Percentiles rank a stretch among this genome's conserved stretches.
phyloP scores from a whole-genome alignment of 2,797 vertebrate genomes.

The Bufotes viridis region DNA sequence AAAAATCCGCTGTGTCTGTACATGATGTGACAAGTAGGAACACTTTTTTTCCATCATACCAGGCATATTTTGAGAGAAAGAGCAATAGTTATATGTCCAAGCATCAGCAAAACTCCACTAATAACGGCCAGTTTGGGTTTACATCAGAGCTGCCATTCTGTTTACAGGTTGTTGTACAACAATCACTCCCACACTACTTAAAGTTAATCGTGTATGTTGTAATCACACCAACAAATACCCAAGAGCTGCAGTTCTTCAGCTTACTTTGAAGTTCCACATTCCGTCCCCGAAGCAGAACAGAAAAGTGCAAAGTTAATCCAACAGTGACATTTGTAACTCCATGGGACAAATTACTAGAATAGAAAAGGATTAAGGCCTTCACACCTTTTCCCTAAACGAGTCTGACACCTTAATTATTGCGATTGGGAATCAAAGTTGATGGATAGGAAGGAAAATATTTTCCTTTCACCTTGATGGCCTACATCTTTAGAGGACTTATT shows the following conservation, averaged over 20 bases:
- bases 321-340: constrained; percentile 51
- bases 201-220: constrained; percentile 51
- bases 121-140: not conserved
- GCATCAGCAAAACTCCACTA: not conserved
- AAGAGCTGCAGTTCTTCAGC: constrained; percentile 42
- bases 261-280: constrained; percentile 63
- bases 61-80: not conserved
- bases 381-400: not conserved
- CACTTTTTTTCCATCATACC: not conserved
- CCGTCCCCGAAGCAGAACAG: constrained; percentile 59
- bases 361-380: not conserved
- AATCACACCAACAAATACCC: constrained; percentile 64
- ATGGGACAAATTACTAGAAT: not conserved
- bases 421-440: not conserved
- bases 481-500: not conserved
- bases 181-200: constrained; percentile 66
- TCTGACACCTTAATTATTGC: constrained; percentile 40
- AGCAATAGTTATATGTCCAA: not conserved
- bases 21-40: not conserved
- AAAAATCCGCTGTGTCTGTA: not conserved
- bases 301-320: constrained; percentile 65
- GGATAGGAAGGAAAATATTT: constrained; percentile 16
- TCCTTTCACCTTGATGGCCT: not conserved
- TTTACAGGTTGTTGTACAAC: constrained; percentile 67
- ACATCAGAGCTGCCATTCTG: constrained; percentile 39